phyloP scores from a whole-genome alignment of 2,888 invertebrate genomes.

The Operophtera brumata region DNA sequence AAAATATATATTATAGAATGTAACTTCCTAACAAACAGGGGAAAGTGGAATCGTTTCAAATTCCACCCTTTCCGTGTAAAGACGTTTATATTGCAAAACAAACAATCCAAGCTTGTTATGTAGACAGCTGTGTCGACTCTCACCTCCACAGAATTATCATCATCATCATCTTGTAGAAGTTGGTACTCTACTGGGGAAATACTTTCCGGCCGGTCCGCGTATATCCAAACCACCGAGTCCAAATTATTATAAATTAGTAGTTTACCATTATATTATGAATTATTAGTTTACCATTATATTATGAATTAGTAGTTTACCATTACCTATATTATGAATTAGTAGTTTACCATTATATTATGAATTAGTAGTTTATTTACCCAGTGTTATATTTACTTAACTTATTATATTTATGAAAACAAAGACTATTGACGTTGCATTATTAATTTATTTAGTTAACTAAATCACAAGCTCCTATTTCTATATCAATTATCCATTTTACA shows the following conservation, averaged over 20 bases:
- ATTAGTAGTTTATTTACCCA: no score
- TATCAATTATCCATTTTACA: neutral
- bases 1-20: neutral
- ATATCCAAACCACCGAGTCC: no score
- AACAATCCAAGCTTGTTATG: constrained; percentile 7
- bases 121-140: constrained; percentile 12
- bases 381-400: no score
- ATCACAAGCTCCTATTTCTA: neutral
- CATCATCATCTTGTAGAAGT: no score
- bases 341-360: no score
- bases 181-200: no score
- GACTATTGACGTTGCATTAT: neutral
- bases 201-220: no score
- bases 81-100: constrained; percentile 18
- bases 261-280: no score
- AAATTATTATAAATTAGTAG: no score
- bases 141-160: neutral
- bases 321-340: no score
- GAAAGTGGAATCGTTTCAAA: constrained; percentile 5
- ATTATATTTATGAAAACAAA: neutral
- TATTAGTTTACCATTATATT: no score
- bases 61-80: constrained; percentile 21
- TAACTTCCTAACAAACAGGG: neutral
- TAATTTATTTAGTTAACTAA: neutral
- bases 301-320: no score